Conservation (phyloP, 1,140 invertebrate species). For the Xylocopa sonorina region DNA sequence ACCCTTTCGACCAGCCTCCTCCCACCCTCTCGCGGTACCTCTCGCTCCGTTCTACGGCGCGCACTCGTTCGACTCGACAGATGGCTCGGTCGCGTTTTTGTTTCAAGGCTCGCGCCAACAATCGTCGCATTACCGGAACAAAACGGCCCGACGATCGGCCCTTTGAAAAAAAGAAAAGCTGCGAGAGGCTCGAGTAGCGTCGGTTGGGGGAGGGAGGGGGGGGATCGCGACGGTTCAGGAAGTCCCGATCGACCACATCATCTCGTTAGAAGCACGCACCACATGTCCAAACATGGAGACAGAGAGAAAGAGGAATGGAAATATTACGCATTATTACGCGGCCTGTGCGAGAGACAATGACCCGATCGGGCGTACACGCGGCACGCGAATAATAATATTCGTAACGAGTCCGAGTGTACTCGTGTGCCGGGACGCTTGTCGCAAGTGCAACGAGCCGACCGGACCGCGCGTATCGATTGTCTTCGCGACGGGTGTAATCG, state of each 20-base stretch:
- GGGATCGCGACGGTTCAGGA: slow-evolving; percentile 54
- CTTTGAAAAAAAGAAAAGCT: slow-evolving; percentile 55
- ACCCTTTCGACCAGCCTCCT: background rate
- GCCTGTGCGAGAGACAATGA: slow-evolving; percentile 49
- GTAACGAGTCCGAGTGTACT: slow-evolving; percentile 53
- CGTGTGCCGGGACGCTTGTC: slow-evolving; percentile 62
- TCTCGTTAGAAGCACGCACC: slow-evolving; percentile 71
- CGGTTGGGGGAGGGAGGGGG: slow-evolving; percentile 38
- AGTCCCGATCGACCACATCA: slow-evolving; percentile 62
- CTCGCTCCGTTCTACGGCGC: background rate
- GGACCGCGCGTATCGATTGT: slow-evolving; percentile 65
- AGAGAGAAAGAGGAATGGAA: slow-evolving; percentile 34
- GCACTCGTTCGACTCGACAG: slow-evolving; percentile 71
- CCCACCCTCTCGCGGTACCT: slow-evolving; percentile 57
- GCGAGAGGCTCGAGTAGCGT: slow-evolving; percentile 42
- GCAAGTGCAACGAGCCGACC: slow-evolving; percentile 60
- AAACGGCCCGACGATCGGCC: slow-evolving; percentile 76
- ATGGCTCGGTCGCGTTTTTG: slow-evolving; percentile 79
- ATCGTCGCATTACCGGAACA: slow-evolving; percentile 80
- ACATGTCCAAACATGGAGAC: slow-evolving; percentile 78
- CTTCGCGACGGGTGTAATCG: slow-evolving; percentile 66
- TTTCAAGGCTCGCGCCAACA: slow-evolving; percentile 79
- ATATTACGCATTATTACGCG: slow-evolving; percentile 23
- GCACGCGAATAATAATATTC: slow-evolving; percentile 69
- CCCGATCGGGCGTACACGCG: slow-evolving; percentile 59